A percentile compares a stretch with the other conserved stretches of the same genome.
These are phyloP conservation scores for Euwallacea similis DNA, from an alignment of 1,140 invertebrate species.

Conservation along the genomic window DNA sequence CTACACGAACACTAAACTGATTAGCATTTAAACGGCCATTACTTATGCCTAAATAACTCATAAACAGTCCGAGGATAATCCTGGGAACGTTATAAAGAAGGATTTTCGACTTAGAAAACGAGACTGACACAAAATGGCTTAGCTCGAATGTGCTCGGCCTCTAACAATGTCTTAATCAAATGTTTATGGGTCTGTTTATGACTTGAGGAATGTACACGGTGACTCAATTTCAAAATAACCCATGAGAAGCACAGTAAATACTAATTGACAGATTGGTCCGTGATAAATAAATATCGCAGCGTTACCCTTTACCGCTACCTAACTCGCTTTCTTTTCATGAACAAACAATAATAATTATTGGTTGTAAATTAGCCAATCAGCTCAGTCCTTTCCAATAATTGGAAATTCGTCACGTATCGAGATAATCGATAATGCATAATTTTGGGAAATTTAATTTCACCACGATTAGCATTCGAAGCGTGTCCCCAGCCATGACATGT, in stretches of 20 bases:
- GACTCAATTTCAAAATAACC: too few relatives aligned
- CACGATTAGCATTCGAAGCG: conserved; percentile 5
- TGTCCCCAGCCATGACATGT: not conserved
- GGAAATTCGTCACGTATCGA: too few relatives aligned
- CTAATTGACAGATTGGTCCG: too few relatives aligned
- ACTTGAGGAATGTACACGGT: not conserved
- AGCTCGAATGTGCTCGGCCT: conserved; percentile 1
- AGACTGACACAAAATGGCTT: conserved; percentile 9
- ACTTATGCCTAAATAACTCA: conserved; percentile 8
- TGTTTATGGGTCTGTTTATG: conserved; percentile 9
- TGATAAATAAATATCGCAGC: too few relatives aligned
- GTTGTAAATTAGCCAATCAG: not conserved
- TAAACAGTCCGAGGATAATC: conserved; percentile 8
- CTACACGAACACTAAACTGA: not conserved
- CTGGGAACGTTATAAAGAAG: conserved; percentile 14
- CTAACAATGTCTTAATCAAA: conserved; percentile 18
- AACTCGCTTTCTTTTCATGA: too few relatives aligned
- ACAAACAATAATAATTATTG: not conserved
- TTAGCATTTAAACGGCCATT: conserved; percentile 15
- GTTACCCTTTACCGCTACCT: too few relatives aligned
- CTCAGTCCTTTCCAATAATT: not conserved
- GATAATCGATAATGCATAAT: not conserved
- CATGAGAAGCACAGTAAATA: too few relatives aligned
- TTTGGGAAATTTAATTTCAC: conserved; percentile 19
- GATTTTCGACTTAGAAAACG: conserved; percentile 21